Evolutionary conservation across 1,140 invertebrate genomes (phyloP).

Genomic region (Macrobrachium rosenbergii): DNA sequence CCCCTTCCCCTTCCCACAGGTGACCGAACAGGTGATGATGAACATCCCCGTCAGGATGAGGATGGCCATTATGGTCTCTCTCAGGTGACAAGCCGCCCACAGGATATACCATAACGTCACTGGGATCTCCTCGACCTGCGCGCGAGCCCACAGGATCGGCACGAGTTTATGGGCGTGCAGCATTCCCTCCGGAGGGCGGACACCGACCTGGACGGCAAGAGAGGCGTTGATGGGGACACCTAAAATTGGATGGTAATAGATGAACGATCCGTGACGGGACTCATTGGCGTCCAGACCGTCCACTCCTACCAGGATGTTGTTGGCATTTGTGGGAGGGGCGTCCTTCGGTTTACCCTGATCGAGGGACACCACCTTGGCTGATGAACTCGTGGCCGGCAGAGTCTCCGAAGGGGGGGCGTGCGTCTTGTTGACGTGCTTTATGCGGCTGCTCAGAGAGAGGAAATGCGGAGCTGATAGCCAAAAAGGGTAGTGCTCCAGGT

Average conservation of each 20-base stretch:
- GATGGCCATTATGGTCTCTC: constrained; percentile 50
- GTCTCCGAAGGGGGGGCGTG: not conserved
- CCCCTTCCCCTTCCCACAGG: constrained; percentile 42
- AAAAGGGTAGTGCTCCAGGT: constrained; percentile 53
- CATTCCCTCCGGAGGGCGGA: constrained; percentile 61
- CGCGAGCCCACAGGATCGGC: constrained; percentile 61
- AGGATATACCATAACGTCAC: constrained; percentile 61
- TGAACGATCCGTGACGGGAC: constrained; percentile 62
- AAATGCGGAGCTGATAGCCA: constrained; percentile 65
- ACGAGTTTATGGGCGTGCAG: constrained; percentile 62
- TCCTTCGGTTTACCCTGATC: no score
- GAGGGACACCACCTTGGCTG: no score
- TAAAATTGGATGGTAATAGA: constrained; percentile 65
- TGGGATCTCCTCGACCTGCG: constrained; percentile 62
- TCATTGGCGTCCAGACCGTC: constrained; percentile 55
- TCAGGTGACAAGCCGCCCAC: constrained; percentile 59
- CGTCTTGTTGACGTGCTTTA: constrained; percentile 23
- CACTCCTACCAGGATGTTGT: constrained; percentile 44
- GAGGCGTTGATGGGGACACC: constrained; percentile 65
- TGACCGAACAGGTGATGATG: constrained; percentile 45
- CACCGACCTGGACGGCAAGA: constrained; percentile 61
- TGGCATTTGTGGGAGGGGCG: not conserved
- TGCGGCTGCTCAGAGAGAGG: constrained; percentile 37
- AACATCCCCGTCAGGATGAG: constrained; percentile 52
- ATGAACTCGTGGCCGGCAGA: not conserved